These are phyloP conservation scores for Sussaba pulchella DNA, from an alignment of 2,888 invertebrate species.

Conservation along the genomic window DNA sequence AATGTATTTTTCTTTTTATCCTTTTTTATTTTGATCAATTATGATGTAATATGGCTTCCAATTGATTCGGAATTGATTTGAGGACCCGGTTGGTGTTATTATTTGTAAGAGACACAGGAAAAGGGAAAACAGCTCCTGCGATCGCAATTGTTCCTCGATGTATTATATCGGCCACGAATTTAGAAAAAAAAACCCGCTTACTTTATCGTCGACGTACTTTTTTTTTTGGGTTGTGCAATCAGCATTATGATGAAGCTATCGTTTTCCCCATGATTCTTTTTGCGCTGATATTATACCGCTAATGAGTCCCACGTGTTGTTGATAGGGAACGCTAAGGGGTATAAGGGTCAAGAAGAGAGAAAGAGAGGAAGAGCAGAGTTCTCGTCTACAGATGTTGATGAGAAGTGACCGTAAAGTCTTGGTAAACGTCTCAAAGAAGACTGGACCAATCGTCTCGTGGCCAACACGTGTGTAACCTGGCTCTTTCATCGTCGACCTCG, in stretches of 20 bases:
- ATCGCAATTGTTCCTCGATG: too few species aligned
- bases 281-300: conserved; percentile 74
- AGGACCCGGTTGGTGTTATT: too few species aligned
- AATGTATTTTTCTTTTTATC: too few species aligned
- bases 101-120: too few species aligned
- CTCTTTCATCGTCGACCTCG: conserved; percentile 53
- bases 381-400: not conserved
- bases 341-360: not conserved
- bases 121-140: too few species aligned
- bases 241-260: not conserved
- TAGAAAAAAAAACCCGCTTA: too few species aligned
- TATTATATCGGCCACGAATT: too few species aligned
- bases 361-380: not conserved
- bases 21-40: not conserved
- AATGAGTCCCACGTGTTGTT: conserved; percentile 78
- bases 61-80: not conserved
- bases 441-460: conserved; percentile 39
- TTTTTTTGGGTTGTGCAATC: conserved; percentile 56
- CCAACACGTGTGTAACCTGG: conserved; percentile 73
- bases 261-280: conserved; percentile 69
- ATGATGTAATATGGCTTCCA: too few species aligned
- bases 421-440: not conserved
- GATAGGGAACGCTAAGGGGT: conserved; percentile 57
- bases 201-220: too few species aligned
- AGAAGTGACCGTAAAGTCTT: not conserved